Percentiles rank a stretch among this genome's conserved stretches.
Conservation (phyloP, 2,888 invertebrate species). For the Rotaria macrura region DNA sequence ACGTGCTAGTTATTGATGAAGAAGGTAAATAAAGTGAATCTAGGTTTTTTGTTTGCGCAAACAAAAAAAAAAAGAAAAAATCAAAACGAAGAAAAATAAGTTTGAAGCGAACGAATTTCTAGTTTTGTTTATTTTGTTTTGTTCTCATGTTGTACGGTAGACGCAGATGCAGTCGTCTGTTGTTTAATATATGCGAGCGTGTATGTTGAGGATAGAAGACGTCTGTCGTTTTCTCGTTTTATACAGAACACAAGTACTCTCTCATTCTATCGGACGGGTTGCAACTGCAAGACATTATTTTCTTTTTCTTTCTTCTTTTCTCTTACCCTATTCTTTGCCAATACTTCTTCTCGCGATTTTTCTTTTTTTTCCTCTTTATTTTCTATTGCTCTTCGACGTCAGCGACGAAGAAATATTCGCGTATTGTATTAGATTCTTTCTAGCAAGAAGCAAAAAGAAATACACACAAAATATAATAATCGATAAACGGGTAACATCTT, state of each 20-base stretch:
- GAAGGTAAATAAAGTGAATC: not conserved
- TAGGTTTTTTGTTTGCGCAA: not conserved
- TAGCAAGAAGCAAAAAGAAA: not conserved
- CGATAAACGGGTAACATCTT: not conserved
- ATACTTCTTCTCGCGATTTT: too few relatives aligned
- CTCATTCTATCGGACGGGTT: not conserved
- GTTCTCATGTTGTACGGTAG: not conserved
- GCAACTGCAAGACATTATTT: not conserved
- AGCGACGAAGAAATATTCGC: not conserved
- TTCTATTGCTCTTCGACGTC: not conserved
- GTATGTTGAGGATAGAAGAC: not conserved
- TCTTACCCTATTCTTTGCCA: not conserved
- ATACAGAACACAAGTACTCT: not conserved
- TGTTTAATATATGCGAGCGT: not conserved
- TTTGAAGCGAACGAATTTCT: not conserved
- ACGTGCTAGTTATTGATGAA: not conserved
- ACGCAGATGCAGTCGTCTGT: not conserved
- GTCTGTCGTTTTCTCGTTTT: not conserved
- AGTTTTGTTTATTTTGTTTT: not conserved
- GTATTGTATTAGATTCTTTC: not conserved
- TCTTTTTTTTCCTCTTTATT: not conserved
- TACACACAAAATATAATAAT: not conserved
- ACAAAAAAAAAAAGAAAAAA: not conserved
- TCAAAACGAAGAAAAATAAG: not conserved
- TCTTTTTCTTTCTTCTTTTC: not conserved